Conservation (phyloP, 2,888 invertebrate genomes). For the Apoda limacodes region DNA sequence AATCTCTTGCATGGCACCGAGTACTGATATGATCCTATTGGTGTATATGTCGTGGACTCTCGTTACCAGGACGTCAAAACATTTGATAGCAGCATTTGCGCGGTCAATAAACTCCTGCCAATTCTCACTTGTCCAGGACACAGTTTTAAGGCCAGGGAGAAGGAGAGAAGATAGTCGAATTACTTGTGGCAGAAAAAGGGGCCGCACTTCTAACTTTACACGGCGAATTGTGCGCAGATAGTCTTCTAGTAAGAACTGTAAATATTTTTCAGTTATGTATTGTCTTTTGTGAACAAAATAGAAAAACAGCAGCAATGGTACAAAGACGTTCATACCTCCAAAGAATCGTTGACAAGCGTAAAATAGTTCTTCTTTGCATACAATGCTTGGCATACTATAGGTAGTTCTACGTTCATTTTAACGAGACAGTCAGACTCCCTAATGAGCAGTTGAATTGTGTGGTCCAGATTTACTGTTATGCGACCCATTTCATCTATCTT, state of each 20-base stretch:
- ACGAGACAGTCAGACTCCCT: conserved; percentile 87
- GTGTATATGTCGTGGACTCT: conserved; percentile 91
- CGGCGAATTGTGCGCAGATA: conserved; percentile 78
- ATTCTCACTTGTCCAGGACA: conserved; percentile 89
- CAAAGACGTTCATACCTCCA: conserved; percentile 78
- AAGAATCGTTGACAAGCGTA: conserved; percentile 78
- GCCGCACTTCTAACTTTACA: conserved; percentile 90
- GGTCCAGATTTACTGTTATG: conserved; percentile 82
- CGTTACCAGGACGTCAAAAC: conserved; percentile 80
- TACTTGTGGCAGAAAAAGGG: conserved; percentile 88
- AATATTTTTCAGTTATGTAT: conserved; percentile 12
- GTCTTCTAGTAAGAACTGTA: conserved; percentile 81
- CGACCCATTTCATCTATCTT: conserved; percentile 73
- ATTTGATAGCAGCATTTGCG: conserved; percentile 81
- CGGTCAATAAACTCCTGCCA: conserved; percentile 84
- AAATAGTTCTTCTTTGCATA: conserved; percentile 84
- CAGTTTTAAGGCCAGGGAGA: conserved; percentile 81
- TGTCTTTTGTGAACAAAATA: conserved; percentile 5
- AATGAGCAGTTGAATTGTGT: conserved; percentile 79
- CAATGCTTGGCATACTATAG: conserved; percentile 83
- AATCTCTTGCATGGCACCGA: conserved; percentile 89
- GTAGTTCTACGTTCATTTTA: conserved; percentile 84
- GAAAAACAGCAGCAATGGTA: conserved; percentile 2
- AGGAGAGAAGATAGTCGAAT: conserved; percentile 85
- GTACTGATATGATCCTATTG: conserved; percentile 89